Evolutionary conservation across 2,888 invertebrate genomes (phyloP).

Genomic region (Platynereis dumerilii): DNA sequence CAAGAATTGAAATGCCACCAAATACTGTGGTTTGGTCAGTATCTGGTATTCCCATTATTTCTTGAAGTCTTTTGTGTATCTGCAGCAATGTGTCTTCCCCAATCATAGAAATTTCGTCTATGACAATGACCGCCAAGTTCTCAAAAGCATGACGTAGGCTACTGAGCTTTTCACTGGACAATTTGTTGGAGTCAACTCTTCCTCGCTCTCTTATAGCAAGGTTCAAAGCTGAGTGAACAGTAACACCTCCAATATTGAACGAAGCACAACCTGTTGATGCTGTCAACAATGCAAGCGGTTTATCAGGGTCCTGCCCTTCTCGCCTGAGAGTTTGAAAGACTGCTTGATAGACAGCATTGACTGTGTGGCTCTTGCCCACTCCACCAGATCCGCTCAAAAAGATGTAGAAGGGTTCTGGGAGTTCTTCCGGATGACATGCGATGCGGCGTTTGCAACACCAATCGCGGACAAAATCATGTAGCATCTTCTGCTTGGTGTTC

Average conservation of each 20-base stretch:
- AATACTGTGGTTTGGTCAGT: too few relatives aligned
- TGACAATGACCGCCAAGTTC: not conserved
- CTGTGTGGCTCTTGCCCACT: not conserved
- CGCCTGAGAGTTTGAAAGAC: not conserved
- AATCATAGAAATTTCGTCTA: not conserved
- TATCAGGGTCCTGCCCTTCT: conserved; percentile 2
- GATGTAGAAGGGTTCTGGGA: not conserved
- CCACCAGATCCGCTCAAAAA: not conserved
- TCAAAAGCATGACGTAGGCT: not conserved
- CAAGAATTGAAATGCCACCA: not conserved
- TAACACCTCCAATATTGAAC: not conserved
- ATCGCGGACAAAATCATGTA: not conserved
- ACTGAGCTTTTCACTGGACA: not conserved
- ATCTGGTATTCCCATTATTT: not conserved
- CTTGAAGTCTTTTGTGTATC: not conserved
- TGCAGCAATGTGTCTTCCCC: not conserved
- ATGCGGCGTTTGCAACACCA: not conserved
- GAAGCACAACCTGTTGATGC: not conserved
- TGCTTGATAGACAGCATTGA: not conserved
- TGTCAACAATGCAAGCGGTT: not conserved
- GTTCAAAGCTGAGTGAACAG: not conserved
- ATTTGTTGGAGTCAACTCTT: not conserved
- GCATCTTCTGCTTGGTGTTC: not conserved
- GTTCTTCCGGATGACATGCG: not conserved
- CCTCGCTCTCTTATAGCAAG: too few relatives aligned